phyloP scores from a whole-genome alignment of 2,113 vertebrate genomes.

The Miniopterus natalensis region DNA sequence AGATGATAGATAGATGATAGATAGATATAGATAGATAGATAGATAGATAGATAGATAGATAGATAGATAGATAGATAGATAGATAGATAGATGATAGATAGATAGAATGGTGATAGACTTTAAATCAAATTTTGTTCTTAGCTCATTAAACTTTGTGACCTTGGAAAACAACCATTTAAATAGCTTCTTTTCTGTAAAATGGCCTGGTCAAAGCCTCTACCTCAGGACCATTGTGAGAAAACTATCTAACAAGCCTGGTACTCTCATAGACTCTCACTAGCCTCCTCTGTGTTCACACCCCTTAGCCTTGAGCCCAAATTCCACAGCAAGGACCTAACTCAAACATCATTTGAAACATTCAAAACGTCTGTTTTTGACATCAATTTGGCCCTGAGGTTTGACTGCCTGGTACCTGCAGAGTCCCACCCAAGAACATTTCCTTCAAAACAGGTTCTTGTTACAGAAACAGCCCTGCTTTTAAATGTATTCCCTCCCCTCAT shows the following conservation, averaged over 20 bases:
- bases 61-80: not conserved
- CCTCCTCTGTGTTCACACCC: conserved; percentile 34
- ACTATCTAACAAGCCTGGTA: not conserved
- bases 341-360: conserved; percentile 42
- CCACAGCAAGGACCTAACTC: conserved; percentile 47
- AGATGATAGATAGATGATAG: not conserved
- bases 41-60: not conserved
- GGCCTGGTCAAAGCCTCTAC: not conserved
- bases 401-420: conserved; percentile 55
- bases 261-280: not conserved
- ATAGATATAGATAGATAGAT: not conserved
- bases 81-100: not conserved
- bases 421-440: conserved; percentile 79
- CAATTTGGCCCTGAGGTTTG: conserved; percentile 66
- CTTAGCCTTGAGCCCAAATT: conserved; percentile 54
- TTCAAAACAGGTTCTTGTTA: conserved; percentile 76
- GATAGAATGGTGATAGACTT: not conserved
- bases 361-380: conserved; percentile 79
- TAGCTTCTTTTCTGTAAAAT: not conserved
- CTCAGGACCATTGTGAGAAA: not conserved
- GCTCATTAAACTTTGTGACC: not conserved
- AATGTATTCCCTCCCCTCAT: conserved; percentile 70
- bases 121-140: not conserved
- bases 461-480: conserved; percentile 76
- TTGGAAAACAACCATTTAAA: not conserved